A percentile compares a stretch with the other conserved stretches of the same genome.
These are phyloP conservation scores for Oreotragus oreotragus DNA, from an alignment of 2,113 vertebrate genomes.

Conservation along the genomic window DNA sequence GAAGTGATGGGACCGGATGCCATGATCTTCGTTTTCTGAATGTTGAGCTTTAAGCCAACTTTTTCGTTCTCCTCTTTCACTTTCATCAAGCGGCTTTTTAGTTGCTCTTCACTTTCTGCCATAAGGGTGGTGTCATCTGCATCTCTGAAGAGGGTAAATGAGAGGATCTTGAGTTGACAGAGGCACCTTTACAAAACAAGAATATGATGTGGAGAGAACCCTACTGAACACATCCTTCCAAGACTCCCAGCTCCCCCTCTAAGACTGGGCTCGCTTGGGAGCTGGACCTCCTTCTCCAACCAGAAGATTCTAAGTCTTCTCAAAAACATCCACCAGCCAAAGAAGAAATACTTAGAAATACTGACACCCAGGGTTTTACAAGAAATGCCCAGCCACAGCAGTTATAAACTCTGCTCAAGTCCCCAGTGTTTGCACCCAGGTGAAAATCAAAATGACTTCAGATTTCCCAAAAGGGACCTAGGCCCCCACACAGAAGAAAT, in stretches of 20 bases:
- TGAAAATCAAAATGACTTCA: background rate
- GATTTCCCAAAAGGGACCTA: background rate
- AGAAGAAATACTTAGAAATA: background rate
- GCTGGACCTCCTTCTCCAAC: background rate
- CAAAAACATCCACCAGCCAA: too few species aligned
- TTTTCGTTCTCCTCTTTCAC: too few species aligned
- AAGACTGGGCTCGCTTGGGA: too few species aligned
- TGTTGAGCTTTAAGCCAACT: too few species aligned
- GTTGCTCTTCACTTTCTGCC: too few species aligned
- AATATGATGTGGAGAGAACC: rapidly evolving
- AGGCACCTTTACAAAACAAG: background rate
- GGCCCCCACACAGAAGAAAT: background rate
- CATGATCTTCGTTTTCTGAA: too few species aligned
- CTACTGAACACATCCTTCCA: rapidly evolving
- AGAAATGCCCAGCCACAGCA: background rate
- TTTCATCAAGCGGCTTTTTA: too few species aligned
- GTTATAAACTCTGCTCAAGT: background rate
- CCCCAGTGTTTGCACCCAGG: rapidly evolving
- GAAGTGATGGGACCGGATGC: too few species aligned
- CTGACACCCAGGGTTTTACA: too few species aligned
- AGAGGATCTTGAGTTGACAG: background rate
- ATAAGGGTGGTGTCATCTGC: too few species aligned
- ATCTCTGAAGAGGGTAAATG: background rate
- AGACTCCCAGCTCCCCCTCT: background rate
- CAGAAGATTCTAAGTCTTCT: background rate